Percentiles rank a stretch among this genome's conserved stretches.
These are phyloP conservation scores for Propithecus perrieri DNA, from an alignment of 2,797 vertebrate species.

Conservation along the genomic window DNA sequence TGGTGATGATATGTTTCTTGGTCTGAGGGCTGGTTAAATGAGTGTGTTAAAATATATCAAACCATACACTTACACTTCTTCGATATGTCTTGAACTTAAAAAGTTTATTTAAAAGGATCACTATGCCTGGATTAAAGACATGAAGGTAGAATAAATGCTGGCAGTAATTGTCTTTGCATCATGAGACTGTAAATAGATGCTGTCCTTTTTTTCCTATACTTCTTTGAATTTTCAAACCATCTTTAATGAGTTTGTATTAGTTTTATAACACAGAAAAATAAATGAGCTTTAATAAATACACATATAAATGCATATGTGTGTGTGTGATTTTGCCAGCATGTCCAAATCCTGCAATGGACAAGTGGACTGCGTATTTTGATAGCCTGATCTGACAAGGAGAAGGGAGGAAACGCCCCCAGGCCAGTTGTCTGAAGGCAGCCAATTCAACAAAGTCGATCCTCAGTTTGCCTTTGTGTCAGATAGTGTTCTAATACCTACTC, in stretches of 20 bases:
- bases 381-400: neutral
- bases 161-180: neutral
- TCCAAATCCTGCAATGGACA: neutral
- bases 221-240: neutral
- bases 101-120: neutral
- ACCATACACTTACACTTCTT: neutral
- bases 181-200: neutral
- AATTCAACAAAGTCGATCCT: fast-evolving
- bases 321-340: neutral
- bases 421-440: too few relatives aligned
- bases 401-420: neutral
- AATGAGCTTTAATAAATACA: neutral
- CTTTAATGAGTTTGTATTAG: neutral
- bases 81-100: neutral
- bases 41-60: neutral
- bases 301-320: neutral
- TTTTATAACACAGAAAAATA: neutral
- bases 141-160: neutral
- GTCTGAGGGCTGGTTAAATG: neutral
- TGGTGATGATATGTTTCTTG: neutral
- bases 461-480: neutral
- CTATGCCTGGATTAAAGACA: neutral
- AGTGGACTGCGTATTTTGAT: neutral
- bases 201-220: too few relatives aligned
- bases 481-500: neutral